These are phyloP conservation scores for Podabrus alpinus DNA, from an alignment of 2,888 invertebrate species.

Conservation along the genomic window DNA sequence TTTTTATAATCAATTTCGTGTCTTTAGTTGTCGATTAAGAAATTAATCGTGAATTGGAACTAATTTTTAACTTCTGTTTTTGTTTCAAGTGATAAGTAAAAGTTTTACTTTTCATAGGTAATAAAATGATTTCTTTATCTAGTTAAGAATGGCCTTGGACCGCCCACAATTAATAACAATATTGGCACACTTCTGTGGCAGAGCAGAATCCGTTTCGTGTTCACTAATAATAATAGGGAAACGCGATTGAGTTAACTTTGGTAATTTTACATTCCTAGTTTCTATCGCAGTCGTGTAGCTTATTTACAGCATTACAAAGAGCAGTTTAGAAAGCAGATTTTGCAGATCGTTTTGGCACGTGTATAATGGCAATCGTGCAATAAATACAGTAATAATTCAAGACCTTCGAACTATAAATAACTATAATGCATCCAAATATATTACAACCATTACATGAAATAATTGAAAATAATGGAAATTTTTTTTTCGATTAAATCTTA, in stretches of 20 bases:
- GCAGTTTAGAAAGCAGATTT: slow-evolving; percentile 17
- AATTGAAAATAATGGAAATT: not conserved
- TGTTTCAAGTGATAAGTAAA: not conserved
- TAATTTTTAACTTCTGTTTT: not conserved
- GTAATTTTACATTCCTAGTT: slow-evolving; percentile 5
- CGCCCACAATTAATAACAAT: slow-evolving; percentile 31
- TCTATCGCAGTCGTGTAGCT: slow-evolving; percentile 14
- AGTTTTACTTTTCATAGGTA: not conserved
- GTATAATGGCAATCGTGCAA: slow-evolving; percentile 18
- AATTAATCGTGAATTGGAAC: not conserved
- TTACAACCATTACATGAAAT: not conserved
- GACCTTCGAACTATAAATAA: slow-evolving; percentile 22
- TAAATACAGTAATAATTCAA: slow-evolving; percentile 14
- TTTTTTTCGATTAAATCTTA: not conserved
- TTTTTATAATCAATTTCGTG: not conserved
- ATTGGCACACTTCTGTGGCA: slow-evolving; percentile 29
- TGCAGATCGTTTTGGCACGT: slow-evolving; percentile 14
- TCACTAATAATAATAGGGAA: slow-evolving; percentile 14
- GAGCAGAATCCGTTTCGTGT: slow-evolving; percentile 29
- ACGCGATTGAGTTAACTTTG: slow-evolving; percentile 9
- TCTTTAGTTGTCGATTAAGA: not conserved
- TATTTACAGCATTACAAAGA: slow-evolving; percentile 2
- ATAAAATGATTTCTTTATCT: slow-evolving; percentile 11
- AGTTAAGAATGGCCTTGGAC: slow-evolving; percentile 28
- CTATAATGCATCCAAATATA: slow-evolving; percentile 7